Conservation (phyloP, 2,888 invertebrate species). For the Iphiclides podalirius region DNA sequence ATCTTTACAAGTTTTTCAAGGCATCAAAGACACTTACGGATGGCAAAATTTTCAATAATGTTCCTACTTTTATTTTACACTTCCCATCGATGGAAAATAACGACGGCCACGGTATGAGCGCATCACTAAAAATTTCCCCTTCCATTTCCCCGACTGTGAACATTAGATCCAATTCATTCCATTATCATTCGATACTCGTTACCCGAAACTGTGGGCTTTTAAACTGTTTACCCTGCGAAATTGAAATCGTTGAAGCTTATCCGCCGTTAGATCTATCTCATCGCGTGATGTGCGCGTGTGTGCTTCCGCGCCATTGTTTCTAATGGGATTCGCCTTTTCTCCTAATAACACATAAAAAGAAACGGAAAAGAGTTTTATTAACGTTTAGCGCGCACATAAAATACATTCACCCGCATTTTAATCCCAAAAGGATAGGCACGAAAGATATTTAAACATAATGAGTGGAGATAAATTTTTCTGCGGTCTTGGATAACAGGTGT, state of each 20-base stretch:
- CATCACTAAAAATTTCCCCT: conserved; percentile 19
- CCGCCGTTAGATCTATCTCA: conserved; percentile 8
- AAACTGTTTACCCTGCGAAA: conserved; percentile 45
- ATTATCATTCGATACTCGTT: conserved; percentile 57
- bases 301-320: conserved; percentile 10
- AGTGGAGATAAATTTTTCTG: no score
- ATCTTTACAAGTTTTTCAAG: no score
- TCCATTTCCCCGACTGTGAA: conserved; percentile 29
- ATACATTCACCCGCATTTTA: no score
- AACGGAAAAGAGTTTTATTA: background rate
- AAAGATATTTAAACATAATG: no score
- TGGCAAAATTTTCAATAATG: no score
- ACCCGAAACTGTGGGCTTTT: conserved; percentile 40
- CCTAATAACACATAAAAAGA: background rate
- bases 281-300: conserved; percentile 3
- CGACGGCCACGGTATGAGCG: no score
- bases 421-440: no score
- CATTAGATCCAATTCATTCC: conserved; percentile 56
- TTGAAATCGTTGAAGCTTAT: conserved; percentile 28
- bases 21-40: no score
- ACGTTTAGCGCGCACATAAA: background rate
- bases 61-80: no score
- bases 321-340: conserved; percentile 2
- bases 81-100: no score
- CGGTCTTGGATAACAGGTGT: no score